Evolutionary conservation across 2,888 invertebrate species (phyloP).

Genomic region (Drosophila prostipennis): DNA sequence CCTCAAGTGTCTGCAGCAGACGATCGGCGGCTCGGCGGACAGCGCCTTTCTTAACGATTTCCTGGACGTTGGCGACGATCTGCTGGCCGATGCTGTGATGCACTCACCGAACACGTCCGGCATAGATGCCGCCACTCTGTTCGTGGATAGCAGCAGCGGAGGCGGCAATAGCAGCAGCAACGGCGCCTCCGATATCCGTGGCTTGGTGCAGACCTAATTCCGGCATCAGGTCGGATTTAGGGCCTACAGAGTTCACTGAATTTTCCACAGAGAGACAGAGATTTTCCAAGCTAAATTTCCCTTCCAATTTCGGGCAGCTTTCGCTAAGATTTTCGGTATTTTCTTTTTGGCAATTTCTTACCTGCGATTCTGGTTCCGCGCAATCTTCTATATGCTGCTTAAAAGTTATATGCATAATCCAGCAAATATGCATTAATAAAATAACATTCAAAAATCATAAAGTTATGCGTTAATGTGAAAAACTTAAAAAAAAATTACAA

Average conservation of each 20-base stretch:
- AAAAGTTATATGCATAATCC: conserved; percentile 19
- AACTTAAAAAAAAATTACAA: conserved; percentile 30
- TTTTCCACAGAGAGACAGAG: conserved; percentile 30
- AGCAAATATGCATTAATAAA: conserved; percentile 31
- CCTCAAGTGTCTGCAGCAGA: conserved; percentile 89
- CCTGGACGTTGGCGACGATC: conserved; percentile 82
- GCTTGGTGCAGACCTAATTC: conserved; percentile 82
- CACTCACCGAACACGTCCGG: conserved; percentile 81
- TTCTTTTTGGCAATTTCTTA: conserved; percentile 9
- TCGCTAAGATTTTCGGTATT: conserved; percentile 17
- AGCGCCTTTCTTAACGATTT: conserved; percentile 82
- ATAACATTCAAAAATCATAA: conserved; percentile 32
- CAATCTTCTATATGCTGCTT: conserved; percentile 35
- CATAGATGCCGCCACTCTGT: conserved; percentile 80
- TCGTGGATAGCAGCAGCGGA: conserved; percentile 78
- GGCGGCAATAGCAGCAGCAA: conserved; percentile 60
- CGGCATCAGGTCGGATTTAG: conserved; percentile 8
- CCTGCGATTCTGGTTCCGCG: conserved; percentile 17
- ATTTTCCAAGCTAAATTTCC: conserved; percentile 36
- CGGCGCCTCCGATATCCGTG: conserved; percentile 79
- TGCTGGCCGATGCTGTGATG: conserved; percentile 80
- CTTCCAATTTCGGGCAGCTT: conserved; percentile 38
- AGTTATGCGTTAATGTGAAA: conserved; percentile 49
- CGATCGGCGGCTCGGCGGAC: conserved; percentile 82
- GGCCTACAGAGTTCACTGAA: conserved; percentile 11